Conservation (phyloP, 2,888 invertebrate species). For the Caenorhabditis sp. region DNA sequence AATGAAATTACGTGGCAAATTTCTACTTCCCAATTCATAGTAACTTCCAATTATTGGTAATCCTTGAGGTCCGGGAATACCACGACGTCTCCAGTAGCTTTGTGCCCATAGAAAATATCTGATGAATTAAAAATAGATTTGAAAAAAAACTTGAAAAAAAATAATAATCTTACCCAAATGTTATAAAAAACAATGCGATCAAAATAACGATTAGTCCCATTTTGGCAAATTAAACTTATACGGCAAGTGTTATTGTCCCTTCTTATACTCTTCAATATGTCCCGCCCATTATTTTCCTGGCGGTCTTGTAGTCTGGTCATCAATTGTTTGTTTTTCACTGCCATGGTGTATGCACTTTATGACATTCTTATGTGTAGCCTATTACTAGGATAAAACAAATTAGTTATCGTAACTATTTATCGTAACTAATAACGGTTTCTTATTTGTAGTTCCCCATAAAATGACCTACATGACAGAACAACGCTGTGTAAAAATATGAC, state of each 20-base stretch:
- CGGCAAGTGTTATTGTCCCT: not conserved
- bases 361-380: not conserved
- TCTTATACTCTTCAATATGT: not conserved
- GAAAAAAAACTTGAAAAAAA: no score
- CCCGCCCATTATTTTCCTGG: not conserved
- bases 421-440: no score
- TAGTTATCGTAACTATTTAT: not conserved
- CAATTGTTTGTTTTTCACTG: not conserved
- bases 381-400: not conserved
- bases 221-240: not conserved
- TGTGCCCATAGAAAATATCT: conserved; percentile 7
- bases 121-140: not conserved
- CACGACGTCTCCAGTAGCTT: conserved; percentile 58
- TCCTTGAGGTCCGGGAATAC: conserved; percentile 55
- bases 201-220: not conserved
- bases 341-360: not conserved
- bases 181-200: not conserved
- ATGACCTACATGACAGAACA: no score
- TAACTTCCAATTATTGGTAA: conserved; percentile 52
- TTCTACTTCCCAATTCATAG: conserved; percentile 23
- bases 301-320: not conserved
- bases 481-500: no score
- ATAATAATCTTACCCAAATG: not conserved
- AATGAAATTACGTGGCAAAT: conserved; percentile 34
- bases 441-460: no score